Conservation (phyloP, 2,113 vertebrate species). For the Ancistrus triradiatus region DNA sequence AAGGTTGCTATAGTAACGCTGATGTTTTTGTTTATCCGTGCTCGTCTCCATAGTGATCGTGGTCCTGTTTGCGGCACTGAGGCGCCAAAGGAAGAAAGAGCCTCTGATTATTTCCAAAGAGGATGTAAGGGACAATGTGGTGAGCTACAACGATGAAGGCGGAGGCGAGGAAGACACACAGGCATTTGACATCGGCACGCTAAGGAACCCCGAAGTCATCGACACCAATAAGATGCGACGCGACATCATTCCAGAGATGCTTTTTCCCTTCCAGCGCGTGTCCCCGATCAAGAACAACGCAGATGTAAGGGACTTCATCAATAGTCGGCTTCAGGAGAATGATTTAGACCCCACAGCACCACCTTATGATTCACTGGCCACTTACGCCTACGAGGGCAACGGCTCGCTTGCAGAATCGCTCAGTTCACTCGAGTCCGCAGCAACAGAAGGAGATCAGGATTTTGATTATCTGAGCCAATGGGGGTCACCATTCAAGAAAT, state of each 20-base stretch:
- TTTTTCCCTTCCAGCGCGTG: slow-evolving; percentile 85
- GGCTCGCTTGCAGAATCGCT: slow-evolving; percentile 91
- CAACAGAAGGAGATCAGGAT: slow-evolving; percentile 91
- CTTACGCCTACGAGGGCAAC: slow-evolving; percentile 92
- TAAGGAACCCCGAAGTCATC: slow-evolving; percentile 89
- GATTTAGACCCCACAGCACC: slow-evolving; percentile 89
- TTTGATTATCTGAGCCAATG: slow-evolving; percentile 95
- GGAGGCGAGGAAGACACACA: slow-evolving; percentile 98
- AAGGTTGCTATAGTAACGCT: slow-evolving; percentile 30
- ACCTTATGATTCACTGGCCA: slow-evolving; percentile 93
- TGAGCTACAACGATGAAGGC: slow-evolving; percentile 97
- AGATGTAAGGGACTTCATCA: slow-evolving; percentile 93
- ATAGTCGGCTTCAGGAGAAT: slow-evolving; percentile 87
- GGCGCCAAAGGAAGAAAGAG: slow-evolving; percentile 93
- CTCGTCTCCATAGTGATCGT: slow-evolving; percentile 60
- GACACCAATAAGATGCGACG: slow-evolving; percentile 90
- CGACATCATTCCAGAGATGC: slow-evolving; percentile 89
- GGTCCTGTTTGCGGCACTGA: slow-evolving; percentile 84
- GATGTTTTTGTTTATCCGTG: slow-evolving; percentile 48
- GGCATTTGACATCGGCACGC: slow-evolving; percentile 95
- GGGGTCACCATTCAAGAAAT: slow-evolving; percentile 93
- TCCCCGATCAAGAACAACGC: slow-evolving; percentile 88
- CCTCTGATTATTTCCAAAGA: slow-evolving; percentile 98
- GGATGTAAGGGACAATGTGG: slow-evolving; percentile 96
- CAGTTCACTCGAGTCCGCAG: slow-evolving; percentile 88